Percentiles rank a stretch among this genome's conserved stretches.
Evolutionary conservation across 2,797 vertebrate species (phyloP).

Genomic region (Cyclura pinguis): DNA sequence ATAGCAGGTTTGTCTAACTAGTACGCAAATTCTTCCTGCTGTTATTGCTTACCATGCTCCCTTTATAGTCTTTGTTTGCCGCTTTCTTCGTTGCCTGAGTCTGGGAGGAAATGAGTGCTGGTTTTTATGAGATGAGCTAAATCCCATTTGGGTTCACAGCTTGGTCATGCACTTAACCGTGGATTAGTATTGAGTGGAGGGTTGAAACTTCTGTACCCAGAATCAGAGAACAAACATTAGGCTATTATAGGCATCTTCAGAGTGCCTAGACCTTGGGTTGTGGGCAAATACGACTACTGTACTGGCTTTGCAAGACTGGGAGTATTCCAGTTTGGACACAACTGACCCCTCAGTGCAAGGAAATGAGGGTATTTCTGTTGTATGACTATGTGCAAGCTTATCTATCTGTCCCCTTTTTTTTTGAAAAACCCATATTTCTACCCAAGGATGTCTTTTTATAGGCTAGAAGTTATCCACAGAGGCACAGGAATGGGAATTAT

Average conservation of each 20-base stretch:
- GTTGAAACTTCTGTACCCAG: background rate
- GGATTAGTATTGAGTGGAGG: background rate
- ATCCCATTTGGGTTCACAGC: background rate
- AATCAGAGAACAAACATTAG: background rate
- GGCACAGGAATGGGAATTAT: too few relatives aligned
- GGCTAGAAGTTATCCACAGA: too few relatives aligned
- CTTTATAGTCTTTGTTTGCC: background rate
- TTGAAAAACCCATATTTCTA: too few relatives aligned
- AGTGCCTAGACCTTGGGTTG: background rate
- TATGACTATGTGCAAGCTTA: background rate
- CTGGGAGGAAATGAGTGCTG: background rate
- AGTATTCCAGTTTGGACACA: too few relatives aligned
- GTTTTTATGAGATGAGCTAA: background rate
- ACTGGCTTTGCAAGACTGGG: background rate
- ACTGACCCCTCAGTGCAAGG: background rate
- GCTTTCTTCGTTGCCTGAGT: background rate
- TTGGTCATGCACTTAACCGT: background rate
- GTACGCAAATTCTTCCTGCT: background rate
- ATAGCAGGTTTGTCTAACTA: background rate
- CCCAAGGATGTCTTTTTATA: too few relatives aligned
- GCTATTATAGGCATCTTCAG: background rate
- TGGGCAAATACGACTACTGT: background rate
- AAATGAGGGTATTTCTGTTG: background rate
- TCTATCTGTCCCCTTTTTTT: too few relatives aligned
- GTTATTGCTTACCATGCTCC: background rate